Base-by-base conservation (phyloP, 1,140 invertebrate genomes). In the Oryctes rhinoceros region DNA sequence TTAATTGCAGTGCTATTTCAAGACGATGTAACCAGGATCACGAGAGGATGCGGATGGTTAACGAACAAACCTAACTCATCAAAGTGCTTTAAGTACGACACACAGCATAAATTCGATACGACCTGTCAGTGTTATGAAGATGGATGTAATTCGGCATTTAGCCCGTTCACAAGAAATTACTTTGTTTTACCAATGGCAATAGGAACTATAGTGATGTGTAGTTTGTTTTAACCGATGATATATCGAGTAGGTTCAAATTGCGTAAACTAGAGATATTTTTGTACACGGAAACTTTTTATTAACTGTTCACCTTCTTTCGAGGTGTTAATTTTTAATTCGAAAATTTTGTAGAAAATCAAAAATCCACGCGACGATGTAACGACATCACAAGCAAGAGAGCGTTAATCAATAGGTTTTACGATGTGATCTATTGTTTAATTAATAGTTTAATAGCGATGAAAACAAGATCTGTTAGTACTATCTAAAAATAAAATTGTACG, bases 1-100 rank as follows among this genome's bases (percentile, higher is more conserved):
- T 71, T 71, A 7, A 15, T 71, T 71, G 9, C 65, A 71, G 65
- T 71, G 5, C 0, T 71, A 37, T 71, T 35, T 24, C 1, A 10
- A 37, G 65, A 71, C 13, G 24, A 71, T 13, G 3, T 59, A 3
- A 35, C 4, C 3, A 30, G 20, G 9, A 71, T 71, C n/a, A 71
- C 65, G 37, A 71, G 65, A 30, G 65, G 24, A 71, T 71, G 65
- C 35, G 65, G 65, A 18, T 71, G 65, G 65, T 24, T 71, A 71
- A 71, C 65, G 7, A 13, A 10, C 11, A 71, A 71, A 24, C 24
- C 4, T 9, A 71, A 71, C 24, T 1, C 4, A 0, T 4, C 4
- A 18, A 71, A 10, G 24, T 71, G 65, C 9, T 71, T 71, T 24
- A 71, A 71, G 24, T 71, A 71, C 13, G 65, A 71, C 65, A 71